Conservation (phyloP, 2,113 vertebrate genomes). For the Dermatemys mawii region DNA sequence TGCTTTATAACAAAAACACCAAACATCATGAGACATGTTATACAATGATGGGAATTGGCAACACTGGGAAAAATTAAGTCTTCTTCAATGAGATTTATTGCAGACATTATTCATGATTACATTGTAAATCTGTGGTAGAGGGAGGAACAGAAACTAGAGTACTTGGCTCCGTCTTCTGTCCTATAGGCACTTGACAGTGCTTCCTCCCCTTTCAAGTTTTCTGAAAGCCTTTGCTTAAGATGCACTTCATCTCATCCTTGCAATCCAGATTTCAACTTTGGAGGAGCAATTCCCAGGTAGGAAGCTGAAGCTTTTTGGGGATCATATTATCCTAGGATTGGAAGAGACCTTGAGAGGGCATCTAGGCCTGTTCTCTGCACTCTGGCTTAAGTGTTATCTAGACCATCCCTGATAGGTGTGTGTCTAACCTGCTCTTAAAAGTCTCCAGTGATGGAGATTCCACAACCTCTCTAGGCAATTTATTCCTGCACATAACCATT, state of each 20-base stretch:
- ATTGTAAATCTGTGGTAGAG: no score
- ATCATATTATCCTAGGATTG: neutral
- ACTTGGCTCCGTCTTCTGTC: neutral
- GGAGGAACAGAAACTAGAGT: neutral
- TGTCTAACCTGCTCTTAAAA: no score
- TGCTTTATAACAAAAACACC: neutral
- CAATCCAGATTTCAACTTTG: neutral
- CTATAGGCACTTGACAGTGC: neutral
- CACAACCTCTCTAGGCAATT: no score
- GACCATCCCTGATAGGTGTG: no score
- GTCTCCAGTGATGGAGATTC: no score
- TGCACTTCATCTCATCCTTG: neutral
- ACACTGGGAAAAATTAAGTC: neutral
- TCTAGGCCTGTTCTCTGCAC: no score
- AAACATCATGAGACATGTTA: neutral
- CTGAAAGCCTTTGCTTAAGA: conserved; percentile 15
- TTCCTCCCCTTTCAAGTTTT: neutral
- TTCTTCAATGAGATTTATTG: neutral
- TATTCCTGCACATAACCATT: no score
- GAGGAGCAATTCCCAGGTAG: neutral
- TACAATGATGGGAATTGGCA: neutral
- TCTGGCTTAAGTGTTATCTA: no score
- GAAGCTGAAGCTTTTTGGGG: conserved; percentile 37
- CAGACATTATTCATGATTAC: neutral
- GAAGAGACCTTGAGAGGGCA: no score